Base-by-base conservation (phyloP, 2,797 vertebrate genomes). In the Leptatherina wallacei region DNA sequence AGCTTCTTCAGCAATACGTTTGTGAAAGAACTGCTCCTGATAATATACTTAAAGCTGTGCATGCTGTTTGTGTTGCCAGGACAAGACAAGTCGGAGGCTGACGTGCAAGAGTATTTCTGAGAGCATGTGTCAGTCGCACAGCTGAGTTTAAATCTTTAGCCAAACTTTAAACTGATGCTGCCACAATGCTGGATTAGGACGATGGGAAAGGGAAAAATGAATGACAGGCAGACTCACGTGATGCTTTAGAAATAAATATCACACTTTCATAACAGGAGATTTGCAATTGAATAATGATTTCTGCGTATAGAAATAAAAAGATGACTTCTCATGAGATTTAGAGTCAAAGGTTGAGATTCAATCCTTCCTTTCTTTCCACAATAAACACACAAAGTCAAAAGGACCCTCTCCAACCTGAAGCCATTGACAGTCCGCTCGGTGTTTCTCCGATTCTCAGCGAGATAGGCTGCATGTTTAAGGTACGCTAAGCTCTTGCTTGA, bases 1-100 rank as follows among this genome's bases (percentile, higher is more conserved):
- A 98, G 97, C 97, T 99, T 97, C 97, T 97, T 97, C 97, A 96
- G 96, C 97, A 97, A 96, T 96, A 96, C 96, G 94, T 97, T 97
- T 96, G 95, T 97, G 95, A 98, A 98, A 97, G 96, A 97, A 97
- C 95, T 93, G 94, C 94, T 92, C 93, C 96, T 95, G 97, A 98
- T 97, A 97, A 98, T 98, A 97, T 96, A 97, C 96, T 98, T 96
- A 97, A 95, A 96, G 96, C 93, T 94, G 93, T 93, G 94, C 95
- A 94, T 93, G 95, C 95, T 97, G 96, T 97, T 97, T 98, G 96
- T 96, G 96, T 95, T 95, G 94, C 95, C 4, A 92, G 93, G 93
- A 93, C 91, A 90, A 94, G 93, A 94, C 93, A 91, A 91, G 89
- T 74, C 75, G 60, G 68, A 71, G 75, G 66, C 74, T 67, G 64